Evolutionary conservation across 1,140 invertebrate species (phyloP).

Genomic region (Lucilia sericata): DNA sequence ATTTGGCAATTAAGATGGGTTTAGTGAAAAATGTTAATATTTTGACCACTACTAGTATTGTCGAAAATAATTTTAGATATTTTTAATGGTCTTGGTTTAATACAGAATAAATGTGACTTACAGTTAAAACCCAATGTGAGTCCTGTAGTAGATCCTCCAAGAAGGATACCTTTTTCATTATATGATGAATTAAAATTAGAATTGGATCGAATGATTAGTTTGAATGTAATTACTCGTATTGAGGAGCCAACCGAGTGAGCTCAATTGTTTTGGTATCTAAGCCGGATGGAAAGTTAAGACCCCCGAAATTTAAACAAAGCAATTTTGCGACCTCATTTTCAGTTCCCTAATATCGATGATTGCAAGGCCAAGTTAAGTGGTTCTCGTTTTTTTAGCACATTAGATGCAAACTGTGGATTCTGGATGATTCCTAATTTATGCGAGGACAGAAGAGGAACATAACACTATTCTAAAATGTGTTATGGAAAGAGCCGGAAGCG

Average conservation of each 20-base stretch:
- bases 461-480: slow-evolving; percentile 56
- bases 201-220: slow-evolving; percentile 44
- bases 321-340: slow-evolving; percentile 66
- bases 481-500: slow-evolving; percentile 50
- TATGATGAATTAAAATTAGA: slow-evolving; percentile 52
- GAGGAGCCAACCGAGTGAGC: slow-evolving; percentile 66
- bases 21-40: slow-evolving; percentile 36
- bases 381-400: slow-evolving; percentile 63
- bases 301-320: slow-evolving; percentile 68
- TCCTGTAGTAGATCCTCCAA: slow-evolving; percentile 55
- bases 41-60: neutral
- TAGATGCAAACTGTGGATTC: slow-evolving; percentile 68
- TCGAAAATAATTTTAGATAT: slow-evolving; percentile 24
- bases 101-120: slow-evolving; percentile 48
- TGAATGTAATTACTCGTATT: slow-evolving; percentile 57
- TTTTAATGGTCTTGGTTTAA: slow-evolving; percentile 29
- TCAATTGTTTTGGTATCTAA: slow-evolving; percentile 65
- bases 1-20: neutral
- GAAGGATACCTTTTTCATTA: slow-evolving; percentile 62
- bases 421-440: slow-evolving; percentile 65
- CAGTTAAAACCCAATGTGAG: slow-evolving; percentile 49
- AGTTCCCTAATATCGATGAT: slow-evolving; percentile 66
- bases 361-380: slow-evolving; percentile 61
- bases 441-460: slow-evolving; percentile 51
- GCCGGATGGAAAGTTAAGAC: slow-evolving; percentile 63